Conservation (phyloP, 1,140 invertebrate genomes). For the Ceratina australensis region DNA sequence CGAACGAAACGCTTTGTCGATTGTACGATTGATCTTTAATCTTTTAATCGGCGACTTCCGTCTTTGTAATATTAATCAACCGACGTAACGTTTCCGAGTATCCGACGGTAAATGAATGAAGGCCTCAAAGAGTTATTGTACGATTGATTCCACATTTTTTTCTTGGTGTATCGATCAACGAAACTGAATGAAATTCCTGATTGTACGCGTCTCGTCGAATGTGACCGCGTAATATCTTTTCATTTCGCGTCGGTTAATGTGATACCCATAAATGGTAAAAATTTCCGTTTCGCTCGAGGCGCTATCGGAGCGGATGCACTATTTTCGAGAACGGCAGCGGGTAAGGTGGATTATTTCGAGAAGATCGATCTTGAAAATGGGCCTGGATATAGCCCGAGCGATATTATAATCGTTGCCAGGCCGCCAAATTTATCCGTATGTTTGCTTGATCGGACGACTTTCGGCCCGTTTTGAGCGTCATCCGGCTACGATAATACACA, state of each 20-base stretch:
- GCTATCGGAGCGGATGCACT: not conserved
- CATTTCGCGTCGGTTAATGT: no score
- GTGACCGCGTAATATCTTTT: no score
- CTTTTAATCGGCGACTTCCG: not conserved
- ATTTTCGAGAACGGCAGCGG: not conserved
- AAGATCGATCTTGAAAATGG: slow-evolving; percentile 26
- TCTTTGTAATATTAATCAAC: no score
- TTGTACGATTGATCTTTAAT: not conserved
- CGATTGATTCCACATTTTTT: no score
- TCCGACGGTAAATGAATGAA: no score
- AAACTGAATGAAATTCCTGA: no score
- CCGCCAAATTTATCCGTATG: slow-evolving; percentile 32
- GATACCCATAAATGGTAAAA: no score
- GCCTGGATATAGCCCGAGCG: slow-evolving; percentile 10
- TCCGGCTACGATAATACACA: slow-evolving; percentile 28
- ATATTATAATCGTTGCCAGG: slow-evolving; percentile 28
- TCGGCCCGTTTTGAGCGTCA: slow-evolving; percentile 19
- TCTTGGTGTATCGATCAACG: no score
- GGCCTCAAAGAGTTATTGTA: no score
- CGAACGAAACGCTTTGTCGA: not conserved
- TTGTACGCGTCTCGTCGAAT: no score
- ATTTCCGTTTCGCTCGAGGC: no score
- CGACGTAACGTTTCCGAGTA: no score
- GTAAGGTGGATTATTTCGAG: slow-evolving; percentile 3
- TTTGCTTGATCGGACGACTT: slow-evolving; percentile 34